Percentiles rank a stretch among this genome's conserved stretches.
phyloP scores from a whole-genome alignment of 2,797 vertebrate genomes.

The Clarias pachynema region DNA sequence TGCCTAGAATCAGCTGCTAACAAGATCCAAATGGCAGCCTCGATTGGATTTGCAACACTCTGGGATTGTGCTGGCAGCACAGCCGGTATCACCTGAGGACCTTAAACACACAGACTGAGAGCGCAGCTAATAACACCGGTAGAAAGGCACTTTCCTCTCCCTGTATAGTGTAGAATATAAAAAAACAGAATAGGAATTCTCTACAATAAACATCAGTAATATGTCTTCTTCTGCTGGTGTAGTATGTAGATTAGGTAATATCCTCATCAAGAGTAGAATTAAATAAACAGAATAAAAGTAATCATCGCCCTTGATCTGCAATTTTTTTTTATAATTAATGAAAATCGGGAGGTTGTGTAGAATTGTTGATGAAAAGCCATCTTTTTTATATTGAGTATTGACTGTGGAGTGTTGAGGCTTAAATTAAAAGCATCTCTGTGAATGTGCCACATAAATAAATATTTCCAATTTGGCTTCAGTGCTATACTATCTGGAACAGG shows the following conservation, averaged over 20 bases:
- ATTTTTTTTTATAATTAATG: conserved; percentile 56
- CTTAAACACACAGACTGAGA: conserved; percentile 40
- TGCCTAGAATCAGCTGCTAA: conserved; percentile 59
- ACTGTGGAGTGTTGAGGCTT: conserved; percentile 75
- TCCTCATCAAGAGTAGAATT: conserved; percentile 42
- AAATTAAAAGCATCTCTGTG: conserved; percentile 81
- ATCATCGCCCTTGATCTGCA: conserved; percentile 60
- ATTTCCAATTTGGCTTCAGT: conserved; percentile 79
- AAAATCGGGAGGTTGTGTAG: conserved; percentile 62
- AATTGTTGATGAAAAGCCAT: conserved; percentile 67
- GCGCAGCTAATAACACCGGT: conserved; percentile 30
- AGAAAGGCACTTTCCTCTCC: conserved; percentile 9
- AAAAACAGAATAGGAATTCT: conserved; percentile 1
- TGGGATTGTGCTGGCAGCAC: conserved; percentile 44
- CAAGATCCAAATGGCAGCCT: conserved; percentile 58
- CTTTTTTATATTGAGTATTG: conserved; percentile 73
- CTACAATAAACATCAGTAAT: background rate
- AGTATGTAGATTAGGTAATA: conserved; percentile 27
- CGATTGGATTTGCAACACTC: conserved; percentile 51
- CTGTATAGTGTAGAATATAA: background rate
- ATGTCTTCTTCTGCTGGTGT: conserved; percentile 5
- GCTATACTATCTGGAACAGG: conserved; percentile 73
- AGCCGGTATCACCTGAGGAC: conserved; percentile 40
- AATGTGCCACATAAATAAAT: conserved; percentile 79
- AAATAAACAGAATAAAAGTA: conserved; percentile 34